phyloP scores from a whole-genome alignment of 2,113 vertebrate species.

The Syngnathus floridae region DNA sequence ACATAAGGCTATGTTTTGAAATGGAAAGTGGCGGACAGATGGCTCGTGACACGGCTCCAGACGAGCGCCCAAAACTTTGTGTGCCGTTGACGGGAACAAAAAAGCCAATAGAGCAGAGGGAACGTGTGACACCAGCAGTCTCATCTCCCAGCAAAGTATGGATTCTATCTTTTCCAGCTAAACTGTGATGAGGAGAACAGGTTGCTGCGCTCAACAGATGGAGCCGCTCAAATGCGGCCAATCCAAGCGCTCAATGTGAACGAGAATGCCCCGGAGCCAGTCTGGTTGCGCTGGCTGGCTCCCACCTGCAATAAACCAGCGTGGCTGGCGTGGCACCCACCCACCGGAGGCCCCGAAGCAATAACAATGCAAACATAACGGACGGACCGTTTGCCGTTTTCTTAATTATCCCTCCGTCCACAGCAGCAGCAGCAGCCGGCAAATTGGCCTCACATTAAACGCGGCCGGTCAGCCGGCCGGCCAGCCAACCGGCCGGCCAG shows the following conservation, averaged over 20 bases:
- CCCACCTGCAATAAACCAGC: background rate
- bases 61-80: background rate
- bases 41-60: constrained; percentile 1
- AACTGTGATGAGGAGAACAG: background rate
- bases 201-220: background rate
- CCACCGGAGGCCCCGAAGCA: background rate
- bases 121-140: background rate
- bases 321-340: background rate
- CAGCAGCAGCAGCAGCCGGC: background rate
- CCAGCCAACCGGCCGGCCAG: too few relatives aligned
- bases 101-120: background rate
- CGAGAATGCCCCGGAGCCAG: background rate
- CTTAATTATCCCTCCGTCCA: background rate
- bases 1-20: background rate
- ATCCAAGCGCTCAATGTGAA: background rate
- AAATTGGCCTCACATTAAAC: background rate
- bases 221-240: background rate
- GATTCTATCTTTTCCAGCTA: background rate
- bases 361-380: constrained; percentile 3
- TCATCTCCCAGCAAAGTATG: background rate
- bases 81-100: background rate
- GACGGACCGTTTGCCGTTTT: background rate
- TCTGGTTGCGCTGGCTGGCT: background rate
- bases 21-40: background rate
- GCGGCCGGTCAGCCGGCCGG: background rate